Evolutionary conservation across 2,888 invertebrate species (phyloP).

Genomic region (Eudemis profundana): DNA sequence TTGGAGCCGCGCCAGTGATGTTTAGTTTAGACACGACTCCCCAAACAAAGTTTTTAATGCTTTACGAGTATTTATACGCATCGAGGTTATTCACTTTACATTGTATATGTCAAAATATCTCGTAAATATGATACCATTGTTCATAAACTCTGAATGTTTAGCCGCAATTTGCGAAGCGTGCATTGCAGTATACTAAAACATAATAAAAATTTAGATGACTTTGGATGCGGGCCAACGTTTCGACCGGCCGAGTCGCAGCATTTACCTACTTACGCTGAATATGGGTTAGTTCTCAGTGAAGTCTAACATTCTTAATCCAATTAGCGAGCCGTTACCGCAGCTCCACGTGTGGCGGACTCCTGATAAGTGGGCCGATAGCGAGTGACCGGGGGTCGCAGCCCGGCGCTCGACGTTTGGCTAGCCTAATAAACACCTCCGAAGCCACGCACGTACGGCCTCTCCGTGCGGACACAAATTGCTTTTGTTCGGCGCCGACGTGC

Average conservation of each 20-base stretch:
- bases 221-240: constrained; percentile 79
- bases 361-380: constrained; percentile 70
- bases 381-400: constrained; percentile 70
- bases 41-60: constrained; percentile 63
- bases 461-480: constrained; percentile 83
- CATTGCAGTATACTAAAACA: constrained; percentile 39
- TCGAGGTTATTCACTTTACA: constrained; percentile 60
- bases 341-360: constrained; percentile 63
- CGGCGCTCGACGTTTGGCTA: constrained; percentile 57
- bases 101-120: constrained; percentile 54
- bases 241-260: constrained; percentile 68
- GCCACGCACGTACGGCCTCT: constrained; percentile 80
- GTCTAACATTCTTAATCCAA: constrained; percentile 32
- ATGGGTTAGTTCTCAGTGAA: constrained; percentile 54
- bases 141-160: constrained; percentile 48
- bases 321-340: constrained; percentile 44
- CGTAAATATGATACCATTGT: constrained; percentile 49
- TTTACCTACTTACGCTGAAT: constrained; percentile 67
- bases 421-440: constrained; percentile 80
- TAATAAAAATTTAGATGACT: constrained; percentile 66
- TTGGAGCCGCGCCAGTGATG: constrained; percentile 69
- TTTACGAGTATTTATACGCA: constrained; percentile 57
- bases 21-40: constrained; percentile 57
- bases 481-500: constrained; percentile 79
- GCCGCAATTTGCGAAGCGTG: constrained; percentile 31